Base-by-base conservation (phyloP, 2,888 invertebrate species). In the Callyntrura guangdongensis region DNA sequence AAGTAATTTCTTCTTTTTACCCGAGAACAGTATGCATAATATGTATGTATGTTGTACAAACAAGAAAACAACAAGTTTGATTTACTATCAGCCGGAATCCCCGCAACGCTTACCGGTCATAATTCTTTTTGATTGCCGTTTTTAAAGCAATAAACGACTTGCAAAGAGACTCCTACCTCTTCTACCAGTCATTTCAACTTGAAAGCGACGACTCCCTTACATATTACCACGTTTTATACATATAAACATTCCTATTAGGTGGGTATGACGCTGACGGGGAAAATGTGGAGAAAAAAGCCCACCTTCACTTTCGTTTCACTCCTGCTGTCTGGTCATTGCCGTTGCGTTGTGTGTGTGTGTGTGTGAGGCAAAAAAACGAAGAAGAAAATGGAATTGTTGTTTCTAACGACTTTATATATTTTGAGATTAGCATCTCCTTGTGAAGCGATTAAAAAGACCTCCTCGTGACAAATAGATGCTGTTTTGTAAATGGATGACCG, bases 71-170 rank as follows among this genome's bases (percentile, higher is more conserved):
- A 88, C 82, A 69, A 88, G 82, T 88, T 88, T 88, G 88, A 88
- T 88, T 88, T 88, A 88, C 88, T 87, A 88, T 82, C 88, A 82
- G 59, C 45, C 25, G 72, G 88, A 59, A 88, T 79, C 88, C 88
- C 88, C 88, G 82, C 88, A 82, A 88, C 88, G 88, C 82, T 69
- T 47, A 81, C 72, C 56, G 88, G 67, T 82, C 88, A 88, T 88
- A 88, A 88, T 88, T 88, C 88, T 88, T 88, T 82, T 88, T 88
- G 88, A 88, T 88, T 88, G 88, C 88, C 72, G 59, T 88, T 88
- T 64, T 88, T 88, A 88, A 69, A 88, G 82, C 88, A 69, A 88
- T 88, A 88, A 88, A 88, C 88, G 82, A 82, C 82, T 88, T 82
- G 72, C 72, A 49, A 88, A 79, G 61, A 53, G 69, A 47, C 53